phyloP scores from a whole-genome alignment of 2,113 vertebrate species.

The Peromyscus maniculatus region DNA sequence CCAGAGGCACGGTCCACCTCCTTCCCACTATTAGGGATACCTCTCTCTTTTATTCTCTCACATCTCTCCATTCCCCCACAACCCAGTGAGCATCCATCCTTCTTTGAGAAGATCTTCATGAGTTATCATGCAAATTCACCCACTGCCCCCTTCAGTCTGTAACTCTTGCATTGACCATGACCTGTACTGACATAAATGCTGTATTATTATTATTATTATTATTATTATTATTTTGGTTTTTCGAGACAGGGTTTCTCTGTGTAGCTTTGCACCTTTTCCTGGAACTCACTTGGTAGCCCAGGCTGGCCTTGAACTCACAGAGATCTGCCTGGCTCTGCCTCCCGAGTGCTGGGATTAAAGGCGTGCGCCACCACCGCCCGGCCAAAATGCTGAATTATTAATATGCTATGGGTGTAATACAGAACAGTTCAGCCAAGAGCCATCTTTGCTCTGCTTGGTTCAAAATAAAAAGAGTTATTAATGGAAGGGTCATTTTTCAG shows the following conservation, averaged over 20 bases:
- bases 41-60: not conserved
- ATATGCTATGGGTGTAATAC: not conserved
- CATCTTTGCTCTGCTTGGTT: not conserved
- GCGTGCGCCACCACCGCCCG: too few relatives aligned
- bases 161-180: not conserved
- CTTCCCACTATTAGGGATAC: too few relatives aligned
- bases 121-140: not conserved
- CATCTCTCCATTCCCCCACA: not conserved
- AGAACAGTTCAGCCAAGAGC: not conserved
- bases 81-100: not conserved
- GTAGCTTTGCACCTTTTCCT: too few relatives aligned
- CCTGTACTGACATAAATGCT: not conserved
- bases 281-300: too few relatives aligned
- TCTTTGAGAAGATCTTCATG: not conserved
- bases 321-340: too few relatives aligned
- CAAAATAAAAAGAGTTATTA: slow-evolving; percentile 21
- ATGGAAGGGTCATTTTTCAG: not conserved
- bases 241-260: too few relatives aligned
- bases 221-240: too few relatives aligned
- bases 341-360: too few relatives aligned
- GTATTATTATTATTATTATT: not conserved
- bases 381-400: not conserved
- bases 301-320: too few relatives aligned
- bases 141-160: not conserved
- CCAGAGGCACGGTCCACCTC: not conserved